Evolutionary conservation across 2,888 invertebrate species (phyloP), one percentile per base, ranked within the genome.

Genomic region (Trissolcus brochymenae): DNA sequence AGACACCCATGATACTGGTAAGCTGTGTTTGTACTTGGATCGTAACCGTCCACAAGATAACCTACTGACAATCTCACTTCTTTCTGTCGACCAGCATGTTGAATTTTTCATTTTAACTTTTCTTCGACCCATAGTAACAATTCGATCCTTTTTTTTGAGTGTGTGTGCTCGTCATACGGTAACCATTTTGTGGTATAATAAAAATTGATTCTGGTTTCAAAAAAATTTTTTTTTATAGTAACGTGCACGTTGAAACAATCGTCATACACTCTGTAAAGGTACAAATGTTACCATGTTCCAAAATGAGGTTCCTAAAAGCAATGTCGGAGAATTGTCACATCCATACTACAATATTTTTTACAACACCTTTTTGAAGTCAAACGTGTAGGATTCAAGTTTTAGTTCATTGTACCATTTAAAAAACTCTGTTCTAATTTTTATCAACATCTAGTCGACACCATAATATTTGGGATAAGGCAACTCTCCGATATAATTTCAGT

Each of bases 271-370:
- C 29, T 1, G 6, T 3, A 4, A 29, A 29, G 1, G 29, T 2
- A 29, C 29, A 29, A 1, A 29, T 6, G 1, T 29, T 7, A 1
- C 29, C 29, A 1, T 29, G 1, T 29, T 29, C 6, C 4, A 29
- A 4, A 29, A 29, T 3, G 4, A 29, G 7, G 16, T 79, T 14
- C 19, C 81, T 57, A 60, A 82, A 81, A 19, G 76, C 54, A 9
- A 82, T 2, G 67, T 14, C 80, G 49, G 6, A 82, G 59, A 64
- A 82, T 82, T 7, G 68, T 73, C 0, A 82, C 81, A 40, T 82
- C 81, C 11, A 76, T 71, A 14, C 57, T 64, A 62, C 82, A 82
- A 51, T 83, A 81, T 13, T 66, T 62, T n/a, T n/a, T n/a, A n/a
- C 59, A 0, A 73, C 3, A 16, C 29, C 4, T 29, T 7, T 4